Evolutionary conservation across 2,888 invertebrate species (phyloP), one percentile per base, ranked within the genome.

Genomic region (Leptarthrus brevirostris): DNA sequence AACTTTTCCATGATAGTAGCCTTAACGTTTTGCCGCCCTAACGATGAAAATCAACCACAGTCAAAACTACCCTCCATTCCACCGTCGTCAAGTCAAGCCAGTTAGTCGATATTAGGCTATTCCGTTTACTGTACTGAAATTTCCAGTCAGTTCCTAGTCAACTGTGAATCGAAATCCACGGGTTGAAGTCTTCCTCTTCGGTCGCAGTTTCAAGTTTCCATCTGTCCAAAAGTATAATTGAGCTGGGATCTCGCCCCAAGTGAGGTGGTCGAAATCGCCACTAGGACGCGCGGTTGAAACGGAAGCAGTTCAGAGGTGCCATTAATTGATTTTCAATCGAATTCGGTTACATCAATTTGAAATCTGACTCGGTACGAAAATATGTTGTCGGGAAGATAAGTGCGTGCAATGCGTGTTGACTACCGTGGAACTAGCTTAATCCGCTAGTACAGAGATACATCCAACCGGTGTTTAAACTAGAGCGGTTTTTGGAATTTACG

Each of bases 131-230:
- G 5, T 24, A 66, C 47, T 47, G 66, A 24, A 47, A 20, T 47
- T 49, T 14, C 26, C 26, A 47, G 22, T 71, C 71, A 71, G 71
- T 71, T 71, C 54, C 44, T 71, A 54, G 54, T 53, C 54, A 71
- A 53, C 71, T 22, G 54, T 54, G 54, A 53, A 24, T 52, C 52
- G 52, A 40, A 24, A 18, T 14, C 53, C 16, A 54, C 34, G 34
- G 22, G 14, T 66, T n/a, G 47, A 14, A 22, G 49, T 47, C 44
- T 49, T 66, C 66, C 66, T 47, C 30, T 30, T 8, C 24, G 8
- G 44, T 22, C 26, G 24, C 44, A 40, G 61, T 36, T 61, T 61
- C 61, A 40, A 40, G 22, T 61, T 61, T 61, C 61, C 61, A 56
- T 14, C 14, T 16, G 16, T 56, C 30, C 36, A 30, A 61, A 36